Conservation (phyloP, 1,140 invertebrate genomes). For the Dendroctonus ponderosae region DNA sequence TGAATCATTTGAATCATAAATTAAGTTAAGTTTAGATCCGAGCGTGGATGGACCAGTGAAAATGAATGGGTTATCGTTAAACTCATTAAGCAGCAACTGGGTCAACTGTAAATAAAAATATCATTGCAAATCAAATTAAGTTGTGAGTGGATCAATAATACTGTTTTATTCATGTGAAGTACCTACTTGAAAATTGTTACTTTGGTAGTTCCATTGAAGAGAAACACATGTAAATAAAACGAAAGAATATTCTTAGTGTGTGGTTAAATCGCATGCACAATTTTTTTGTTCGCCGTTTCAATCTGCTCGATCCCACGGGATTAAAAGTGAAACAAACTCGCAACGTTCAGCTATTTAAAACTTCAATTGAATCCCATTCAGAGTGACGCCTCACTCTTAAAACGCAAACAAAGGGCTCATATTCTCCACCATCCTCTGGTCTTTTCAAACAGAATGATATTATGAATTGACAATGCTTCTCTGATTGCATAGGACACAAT, state of each 20-base stretch:
- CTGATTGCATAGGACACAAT: no score
- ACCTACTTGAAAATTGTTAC: neutral
- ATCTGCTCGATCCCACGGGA: no score
- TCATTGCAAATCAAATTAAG: conserved; percentile 12
- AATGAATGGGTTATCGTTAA: conserved; percentile 18
- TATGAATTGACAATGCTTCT: no score
- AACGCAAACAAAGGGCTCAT: no score
- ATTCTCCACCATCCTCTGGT: no score
- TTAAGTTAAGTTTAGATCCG: neutral
- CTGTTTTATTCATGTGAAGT: neutral
- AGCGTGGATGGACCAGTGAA: conserved; percentile 1
- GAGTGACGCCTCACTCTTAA: no score
- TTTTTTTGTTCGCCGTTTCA: neutral
- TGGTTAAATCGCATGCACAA: neutral
- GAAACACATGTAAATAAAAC: neutral
- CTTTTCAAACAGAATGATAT: no score
- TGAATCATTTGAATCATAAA: no score
- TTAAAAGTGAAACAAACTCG: no score
- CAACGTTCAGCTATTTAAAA: no score
- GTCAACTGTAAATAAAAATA: conserved; percentile 20
- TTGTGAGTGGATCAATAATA: neutral
- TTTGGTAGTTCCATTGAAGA: neutral
- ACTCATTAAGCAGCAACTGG: conserved; percentile 20
- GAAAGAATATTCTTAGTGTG: neutral
- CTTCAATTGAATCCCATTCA: no score